Percentiles rank a stretch among this genome's conserved stretches.
Conservation (phyloP, 2,797 vertebrate genomes). For the Tenualosa ilisha region DNA sequence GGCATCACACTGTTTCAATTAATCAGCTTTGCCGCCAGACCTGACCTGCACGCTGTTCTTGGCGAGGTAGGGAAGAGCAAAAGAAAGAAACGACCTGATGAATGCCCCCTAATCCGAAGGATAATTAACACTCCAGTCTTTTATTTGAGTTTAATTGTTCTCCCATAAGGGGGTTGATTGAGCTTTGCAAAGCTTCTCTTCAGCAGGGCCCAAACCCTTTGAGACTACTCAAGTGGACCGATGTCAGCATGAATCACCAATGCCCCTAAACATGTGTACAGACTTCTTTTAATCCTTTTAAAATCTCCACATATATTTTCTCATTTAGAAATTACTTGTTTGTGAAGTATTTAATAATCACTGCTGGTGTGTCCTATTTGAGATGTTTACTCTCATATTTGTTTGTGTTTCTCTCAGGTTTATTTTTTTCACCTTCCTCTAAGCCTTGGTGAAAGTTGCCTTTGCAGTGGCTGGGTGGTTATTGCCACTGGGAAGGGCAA, state of each 20-base stretch:
- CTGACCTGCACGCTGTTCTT: slow-evolving; percentile 51
- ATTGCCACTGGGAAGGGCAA: slow-evolving; percentile 19
- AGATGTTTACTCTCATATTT: not conserved
- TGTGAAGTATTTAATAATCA: not conserved
- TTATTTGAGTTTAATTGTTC: slow-evolving; percentile 71
- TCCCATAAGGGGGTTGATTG: slow-evolving; percentile 74
- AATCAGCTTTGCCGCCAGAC: slow-evolving; percentile 70
- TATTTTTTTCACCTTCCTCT: not conserved
- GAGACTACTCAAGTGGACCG: not conserved
- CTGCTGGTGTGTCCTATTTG: not conserved
- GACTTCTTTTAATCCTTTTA: not conserved
- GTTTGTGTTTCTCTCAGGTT: not conserved
- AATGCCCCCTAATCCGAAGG: slow-evolving; percentile 78
- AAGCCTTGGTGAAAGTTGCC: not conserved
- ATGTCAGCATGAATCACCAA: not conserved
- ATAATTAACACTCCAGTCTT: slow-evolving; percentile 79
- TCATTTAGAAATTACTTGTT: not conserved
- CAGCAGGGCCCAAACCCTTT: slow-evolving; percentile 48
- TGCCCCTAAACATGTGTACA: not conserved
- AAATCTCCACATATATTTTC: not conserved
- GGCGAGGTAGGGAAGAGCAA: slow-evolving; percentile 60
- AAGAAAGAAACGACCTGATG: slow-evolving; percentile 64
- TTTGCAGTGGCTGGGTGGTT: not conserved
- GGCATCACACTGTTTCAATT: slow-evolving; percentile 68
- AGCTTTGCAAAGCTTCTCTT: slow-evolving; percentile 59